Evolutionary conservation across 2,888 invertebrate species (phyloP).

Genomic region (Allolobophora icterica): DNA sequence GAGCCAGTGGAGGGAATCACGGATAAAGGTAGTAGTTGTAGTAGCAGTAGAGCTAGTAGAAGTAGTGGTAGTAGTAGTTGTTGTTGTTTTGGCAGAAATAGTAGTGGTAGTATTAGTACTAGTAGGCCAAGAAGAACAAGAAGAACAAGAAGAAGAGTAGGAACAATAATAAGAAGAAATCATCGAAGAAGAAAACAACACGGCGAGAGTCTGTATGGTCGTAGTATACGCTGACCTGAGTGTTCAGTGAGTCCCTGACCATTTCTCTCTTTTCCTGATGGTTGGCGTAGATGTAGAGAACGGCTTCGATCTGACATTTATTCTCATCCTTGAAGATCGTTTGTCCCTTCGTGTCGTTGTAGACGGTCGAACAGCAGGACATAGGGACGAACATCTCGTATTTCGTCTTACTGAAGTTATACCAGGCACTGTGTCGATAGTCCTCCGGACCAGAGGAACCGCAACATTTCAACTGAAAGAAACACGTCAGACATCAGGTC

Average conservation of each 20-base stretch:
- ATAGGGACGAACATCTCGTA: slow-evolving; percentile 12
- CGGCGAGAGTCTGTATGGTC: not conserved
- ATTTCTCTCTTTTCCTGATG: not conserved
- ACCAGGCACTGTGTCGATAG: slow-evolving; percentile 28
- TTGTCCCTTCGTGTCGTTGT: not conserved
- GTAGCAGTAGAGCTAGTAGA: not conserved
- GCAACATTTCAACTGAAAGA: slow-evolving; percentile 19
- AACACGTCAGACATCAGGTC: too few relatives aligned
- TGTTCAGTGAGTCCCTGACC: not conserved
- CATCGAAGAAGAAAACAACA: not conserved
- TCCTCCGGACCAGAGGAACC: slow-evolving; percentile 27
- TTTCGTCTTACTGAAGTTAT: not conserved
- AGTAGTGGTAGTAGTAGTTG: not conserved
- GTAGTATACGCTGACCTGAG: not conserved
- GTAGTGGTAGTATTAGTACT: not conserved
- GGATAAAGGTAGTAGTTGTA: not conserved
- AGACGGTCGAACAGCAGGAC: slow-evolving; percentile 20
- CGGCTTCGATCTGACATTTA: not conserved
- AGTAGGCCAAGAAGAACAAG: not conserved
- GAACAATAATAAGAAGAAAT: not conserved
- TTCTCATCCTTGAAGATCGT: not conserved
- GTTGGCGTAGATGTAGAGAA: not conserved
- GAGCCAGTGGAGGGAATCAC: too few relatives aligned
- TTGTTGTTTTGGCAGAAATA: not conserved
- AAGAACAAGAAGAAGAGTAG: not conserved